Evolutionary conservation across 2,888 invertebrate species (phyloP).

Genomic region (Hipparchia semele): DNA sequence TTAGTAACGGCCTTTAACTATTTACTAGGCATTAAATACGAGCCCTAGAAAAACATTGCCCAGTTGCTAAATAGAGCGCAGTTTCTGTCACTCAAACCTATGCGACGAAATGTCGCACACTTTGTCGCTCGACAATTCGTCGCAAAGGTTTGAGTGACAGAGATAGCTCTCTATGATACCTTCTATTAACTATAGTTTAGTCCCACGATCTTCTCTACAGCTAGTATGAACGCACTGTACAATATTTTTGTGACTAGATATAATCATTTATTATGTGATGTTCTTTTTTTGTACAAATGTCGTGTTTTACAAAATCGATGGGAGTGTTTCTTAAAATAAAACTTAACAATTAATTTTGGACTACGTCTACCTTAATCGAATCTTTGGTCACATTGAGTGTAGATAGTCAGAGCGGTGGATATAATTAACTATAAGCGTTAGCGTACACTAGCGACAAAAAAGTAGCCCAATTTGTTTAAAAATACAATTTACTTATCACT

Average conservation of each 20-base stretch:
- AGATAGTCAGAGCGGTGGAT: constrained; percentile 52
- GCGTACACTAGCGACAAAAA: constrained; percentile 2
- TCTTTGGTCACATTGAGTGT: constrained; percentile 79
- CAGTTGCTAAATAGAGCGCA: no score
- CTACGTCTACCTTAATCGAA: constrained; percentile 57
- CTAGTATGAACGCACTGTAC: neutral
- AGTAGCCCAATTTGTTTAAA: neutral
- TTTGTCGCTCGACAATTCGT: no score
- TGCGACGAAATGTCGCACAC: no score
- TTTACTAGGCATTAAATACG: no score
- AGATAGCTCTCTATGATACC: neutral
- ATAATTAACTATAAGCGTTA: constrained; percentile 3
- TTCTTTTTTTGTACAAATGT: constrained; percentile 26
- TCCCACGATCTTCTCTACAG: neutral
- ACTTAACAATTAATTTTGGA: constrained; percentile 39
- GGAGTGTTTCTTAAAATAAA: constrained; percentile 37
- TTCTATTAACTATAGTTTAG: neutral
- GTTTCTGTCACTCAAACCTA: no score
- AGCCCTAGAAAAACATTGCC: no score
- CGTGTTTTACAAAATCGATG: constrained; percentile 38
- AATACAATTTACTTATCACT: neutral
- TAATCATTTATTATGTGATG: constrained; percentile 32
- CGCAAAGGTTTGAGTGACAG: no score
- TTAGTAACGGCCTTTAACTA: no score
- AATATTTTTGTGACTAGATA: constrained; percentile 66